Evolutionary conservation across 2,797 vertebrate genomes (phyloP).

Genomic region (Apogon talboti): DNA sequence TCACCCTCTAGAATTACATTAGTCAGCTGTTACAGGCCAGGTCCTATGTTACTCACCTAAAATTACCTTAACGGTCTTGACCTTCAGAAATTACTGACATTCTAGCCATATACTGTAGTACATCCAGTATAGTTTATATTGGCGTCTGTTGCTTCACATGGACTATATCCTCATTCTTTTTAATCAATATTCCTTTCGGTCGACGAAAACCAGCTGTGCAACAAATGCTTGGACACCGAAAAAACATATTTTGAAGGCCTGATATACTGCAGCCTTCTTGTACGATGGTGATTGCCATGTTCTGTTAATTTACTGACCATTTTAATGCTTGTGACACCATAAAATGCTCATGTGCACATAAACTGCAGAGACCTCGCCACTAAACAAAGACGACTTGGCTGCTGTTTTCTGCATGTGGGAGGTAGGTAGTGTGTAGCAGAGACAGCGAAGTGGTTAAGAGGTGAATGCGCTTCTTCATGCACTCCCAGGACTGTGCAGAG

Average conservation of each 20-base stretch:
- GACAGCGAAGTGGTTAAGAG: slow-evolving; percentile 24
- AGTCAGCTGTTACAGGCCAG: slow-evolving; percentile 1
- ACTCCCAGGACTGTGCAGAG: slow-evolving; percentile 25
- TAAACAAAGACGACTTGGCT: slow-evolving; percentile 23
- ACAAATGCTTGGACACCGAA: slow-evolving; percentile 29
- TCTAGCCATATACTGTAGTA: slow-evolving; percentile 22
- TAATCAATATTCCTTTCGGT: slow-evolving; percentile 43
- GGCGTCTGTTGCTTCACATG: slow-evolving; percentile 23
- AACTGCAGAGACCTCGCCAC: slow-evolving; percentile 5
- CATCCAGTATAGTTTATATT: slow-evolving; percentile 36
- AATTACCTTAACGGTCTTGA: slow-evolving; percentile 8
- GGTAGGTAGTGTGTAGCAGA: slow-evolving; percentile 26
- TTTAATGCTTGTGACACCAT: slow-evolving; percentile 43
- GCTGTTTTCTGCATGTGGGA: slow-evolving; percentile 29
- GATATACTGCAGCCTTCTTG: slow-evolving; percentile 2
- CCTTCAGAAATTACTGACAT: slow-evolving; percentile 27
- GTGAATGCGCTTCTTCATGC: slow-evolving; percentile 22
- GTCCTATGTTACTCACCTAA: too few relatives aligned
- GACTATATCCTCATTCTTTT: slow-evolving; percentile 16
- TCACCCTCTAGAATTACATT: neutral
- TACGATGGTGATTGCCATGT: slow-evolving; percentile 31
- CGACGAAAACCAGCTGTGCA: slow-evolving; percentile 42
- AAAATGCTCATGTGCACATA: slow-evolving; percentile 26
- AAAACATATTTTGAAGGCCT: slow-evolving; percentile 29
- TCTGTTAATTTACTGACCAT: slow-evolving; percentile 43